Evolutionary conservation across 2,797 vertebrate species (phyloP), one percentile per base, ranked within the genome.

Genomic region (Florisuga fusca): DNA sequence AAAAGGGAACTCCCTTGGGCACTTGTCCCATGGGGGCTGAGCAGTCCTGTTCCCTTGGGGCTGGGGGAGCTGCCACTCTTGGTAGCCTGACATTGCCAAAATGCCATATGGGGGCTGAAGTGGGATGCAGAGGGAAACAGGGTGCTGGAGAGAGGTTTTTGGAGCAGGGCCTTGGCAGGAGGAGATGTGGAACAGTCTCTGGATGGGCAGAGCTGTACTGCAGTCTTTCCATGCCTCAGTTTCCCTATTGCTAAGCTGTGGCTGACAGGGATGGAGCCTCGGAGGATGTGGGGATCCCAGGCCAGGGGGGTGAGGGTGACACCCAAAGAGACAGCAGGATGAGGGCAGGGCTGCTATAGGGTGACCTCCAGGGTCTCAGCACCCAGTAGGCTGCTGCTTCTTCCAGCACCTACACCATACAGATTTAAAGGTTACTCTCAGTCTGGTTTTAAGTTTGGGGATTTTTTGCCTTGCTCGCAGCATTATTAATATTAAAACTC

Each of bases 201-300:
- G 54, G 6, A 18, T 0, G 1, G 19, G n/a, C n/a, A 77, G 73
- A 75, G 45, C 25, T 46, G 11, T 5, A 0, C 16, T 38, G 31
- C 9, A 14, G 0, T 45, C 23, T 6, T 61, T 7, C n/a, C 2
- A 0, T 34, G 43, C 45, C 71, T 82, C 1, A 0, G 23, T 73
- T 79, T 89, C 59, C n/a, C 38, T 34, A 1, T 21, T 1, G 4
- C n/a, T 33, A 43, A 66, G 54, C 33, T 33, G n/a, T 58, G n/a
- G 16, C 22, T 34, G 17, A 16, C 2, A 15, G 27, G 21, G n/a
- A 34, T 29, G 1, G 4, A 53, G 4, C 9, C 20, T n/a, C 54
- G 63, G 33, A 13, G 9, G 12, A 29, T 0, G 0, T 20, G 8
- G 20, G 67, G 5, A 62, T 3, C 5, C 20, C 22, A 4, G 46